Conservation (phyloP, 2,113 vertebrate genomes). For the Apeltes quadracus region DNA sequence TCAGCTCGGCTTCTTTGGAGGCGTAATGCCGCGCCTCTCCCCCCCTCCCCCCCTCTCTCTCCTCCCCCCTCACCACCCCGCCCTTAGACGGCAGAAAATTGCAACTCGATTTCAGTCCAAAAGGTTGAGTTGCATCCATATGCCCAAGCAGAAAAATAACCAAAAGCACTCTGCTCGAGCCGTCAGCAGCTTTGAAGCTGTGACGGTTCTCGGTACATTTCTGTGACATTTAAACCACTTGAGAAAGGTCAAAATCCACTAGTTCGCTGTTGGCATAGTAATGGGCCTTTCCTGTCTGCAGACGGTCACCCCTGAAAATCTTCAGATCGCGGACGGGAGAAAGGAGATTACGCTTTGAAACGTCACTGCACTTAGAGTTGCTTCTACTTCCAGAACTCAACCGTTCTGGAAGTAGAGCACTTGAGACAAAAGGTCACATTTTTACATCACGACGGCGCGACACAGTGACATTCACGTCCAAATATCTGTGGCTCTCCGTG, state of each 20-base stretch:
- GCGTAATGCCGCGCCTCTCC: no score
- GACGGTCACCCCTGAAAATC: slow-evolving; percentile 1
- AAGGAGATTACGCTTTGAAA: neutral
- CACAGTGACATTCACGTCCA: slow-evolving; percentile 15
- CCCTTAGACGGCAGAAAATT: slow-evolving; percentile 24
- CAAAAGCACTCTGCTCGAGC: slow-evolving; percentile 34
- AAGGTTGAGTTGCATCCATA: slow-evolving; percentile 29
- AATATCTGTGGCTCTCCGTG: slow-evolving; percentile 16
- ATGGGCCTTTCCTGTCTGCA: slow-evolving; percentile 35
- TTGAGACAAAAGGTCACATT: slow-evolving; percentile 46
- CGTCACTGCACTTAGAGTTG: slow-evolving; percentile 57
- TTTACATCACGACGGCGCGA: slow-evolving; percentile 7
- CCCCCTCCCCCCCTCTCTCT: no score
- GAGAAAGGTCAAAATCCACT: slow-evolving; percentile 57
- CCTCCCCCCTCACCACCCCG: no score
- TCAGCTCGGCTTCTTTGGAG: slow-evolving; percentile 26
- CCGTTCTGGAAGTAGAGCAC: no score
- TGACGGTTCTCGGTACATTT: slow-evolving; percentile 34
- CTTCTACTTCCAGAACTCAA: slow-evolving; percentile 26
- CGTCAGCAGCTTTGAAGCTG: slow-evolving; percentile 38
- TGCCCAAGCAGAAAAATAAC: slow-evolving; percentile 21
- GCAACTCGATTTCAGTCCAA: slow-evolving; percentile 37
- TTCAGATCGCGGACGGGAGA: neutral
- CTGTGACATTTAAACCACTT: slow-evolving; percentile 62
- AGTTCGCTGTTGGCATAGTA: slow-evolving; percentile 26